phyloP scores from a whole-genome alignment of 2,113 vertebrate species.

The Malurus elegans region DNA sequence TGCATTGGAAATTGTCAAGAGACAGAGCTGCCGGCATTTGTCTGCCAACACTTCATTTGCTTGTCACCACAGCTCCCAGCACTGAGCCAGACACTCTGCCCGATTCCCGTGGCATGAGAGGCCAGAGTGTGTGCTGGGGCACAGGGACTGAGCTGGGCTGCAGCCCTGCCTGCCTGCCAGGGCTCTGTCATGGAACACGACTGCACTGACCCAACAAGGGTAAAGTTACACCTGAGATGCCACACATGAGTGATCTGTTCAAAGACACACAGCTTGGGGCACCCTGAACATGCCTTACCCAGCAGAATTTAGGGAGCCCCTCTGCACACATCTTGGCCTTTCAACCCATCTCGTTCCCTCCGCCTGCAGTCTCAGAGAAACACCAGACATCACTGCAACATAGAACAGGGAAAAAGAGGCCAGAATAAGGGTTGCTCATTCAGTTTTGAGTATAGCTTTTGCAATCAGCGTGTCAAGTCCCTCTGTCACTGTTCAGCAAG shows the following conservation, averaged over 20 bases:
- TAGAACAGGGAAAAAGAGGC: not conserved
- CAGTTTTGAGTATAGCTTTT: not conserved
- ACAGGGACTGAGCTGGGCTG: not conserved
- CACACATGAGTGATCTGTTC: not conserved
- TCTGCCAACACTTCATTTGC: not conserved
- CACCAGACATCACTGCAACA: not conserved
- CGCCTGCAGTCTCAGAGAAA: not conserved
- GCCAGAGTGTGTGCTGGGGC: too few relatives aligned
- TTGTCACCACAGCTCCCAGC: not conserved
- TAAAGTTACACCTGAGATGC: not conserved
- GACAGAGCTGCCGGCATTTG: not conserved
- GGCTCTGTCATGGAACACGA: not conserved
- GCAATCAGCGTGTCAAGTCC: not conserved
- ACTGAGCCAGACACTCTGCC: not conserved
- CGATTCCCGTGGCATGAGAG: rapidly evolving
- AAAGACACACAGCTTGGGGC: not conserved
- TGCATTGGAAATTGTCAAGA: not conserved
- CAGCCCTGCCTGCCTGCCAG: not conserved
- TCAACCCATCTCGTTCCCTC: not conserved
- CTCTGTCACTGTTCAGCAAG: not conserved
- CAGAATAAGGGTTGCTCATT: not conserved
- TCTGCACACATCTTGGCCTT: rapidly evolving
- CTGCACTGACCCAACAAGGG: not conserved
- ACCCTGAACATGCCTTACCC: not conserved
- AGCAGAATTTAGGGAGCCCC: not conserved